Percentiles rank a stretch among this genome's conserved stretches.
Evolutionary conservation across 2,113 vertebrate species (phyloP).

Genomic region (Garra rufa): DNA sequence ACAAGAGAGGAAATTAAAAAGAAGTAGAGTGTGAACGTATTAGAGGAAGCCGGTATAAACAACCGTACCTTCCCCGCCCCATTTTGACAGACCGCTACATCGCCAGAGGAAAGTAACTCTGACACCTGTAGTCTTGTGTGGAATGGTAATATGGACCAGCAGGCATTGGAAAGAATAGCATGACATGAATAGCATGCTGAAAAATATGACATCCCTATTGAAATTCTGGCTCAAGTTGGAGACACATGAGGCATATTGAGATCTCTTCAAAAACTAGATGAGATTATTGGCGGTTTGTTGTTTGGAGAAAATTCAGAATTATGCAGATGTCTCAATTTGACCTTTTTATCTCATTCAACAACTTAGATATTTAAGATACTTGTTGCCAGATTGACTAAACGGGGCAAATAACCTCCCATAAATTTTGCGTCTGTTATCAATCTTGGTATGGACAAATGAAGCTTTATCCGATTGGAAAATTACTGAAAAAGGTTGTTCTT

Average conservation of each 20-base stretch:
- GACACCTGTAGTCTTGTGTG: constrained; percentile 16
- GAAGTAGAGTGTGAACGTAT: constrained; percentile 29
- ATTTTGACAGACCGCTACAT: constrained; percentile 9
- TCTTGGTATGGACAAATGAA: background rate
- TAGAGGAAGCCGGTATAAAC: constrained; percentile 19
- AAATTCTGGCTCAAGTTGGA: background rate
- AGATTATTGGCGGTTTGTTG: background rate
- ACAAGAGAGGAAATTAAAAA: constrained; percentile 44
- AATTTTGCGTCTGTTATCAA: too few species aligned
- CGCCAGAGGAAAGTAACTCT: constrained; percentile 1
- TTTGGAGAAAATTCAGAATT: background rate
- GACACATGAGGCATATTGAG: background rate
- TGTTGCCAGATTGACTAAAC: too few species aligned
- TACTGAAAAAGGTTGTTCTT: background rate
- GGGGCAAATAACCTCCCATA: too few species aligned
- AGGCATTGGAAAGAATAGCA: constrained; percentile 3
- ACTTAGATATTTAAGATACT: background rate
- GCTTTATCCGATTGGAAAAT: background rate
- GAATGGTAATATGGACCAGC: constrained; percentile 18
- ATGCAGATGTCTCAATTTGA: background rate
- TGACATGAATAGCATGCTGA: background rate
- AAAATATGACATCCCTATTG: background rate
- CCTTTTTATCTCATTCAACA: background rate
- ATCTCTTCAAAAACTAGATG: background rate
- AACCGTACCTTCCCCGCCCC: background rate